A percentile compares a stretch with the other conserved stretches of the same genome.
phyloP scores from a whole-genome alignment of 1,140 invertebrate species.

The Cyrtorhinus lividipennis region DNA sequence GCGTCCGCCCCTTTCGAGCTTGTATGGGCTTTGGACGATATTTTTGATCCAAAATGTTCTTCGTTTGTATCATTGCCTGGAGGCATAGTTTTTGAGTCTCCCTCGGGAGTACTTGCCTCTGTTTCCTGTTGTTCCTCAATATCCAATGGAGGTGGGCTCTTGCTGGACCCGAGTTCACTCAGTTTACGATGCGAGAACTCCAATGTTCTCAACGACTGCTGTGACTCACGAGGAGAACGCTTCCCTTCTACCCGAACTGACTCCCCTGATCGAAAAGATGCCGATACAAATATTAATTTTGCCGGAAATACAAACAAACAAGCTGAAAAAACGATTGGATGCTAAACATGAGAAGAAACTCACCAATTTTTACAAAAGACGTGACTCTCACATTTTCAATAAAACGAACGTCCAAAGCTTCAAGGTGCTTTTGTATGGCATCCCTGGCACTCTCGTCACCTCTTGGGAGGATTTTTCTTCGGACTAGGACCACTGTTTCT shows the following conservation, averaged over 20 bases:
- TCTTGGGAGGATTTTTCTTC: neutral
- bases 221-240: neutral
- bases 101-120: too few relatives aligned
- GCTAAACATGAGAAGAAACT: too few relatives aligned
- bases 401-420: neutral
- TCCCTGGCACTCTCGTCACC: neutral
- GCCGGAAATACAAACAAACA: too few relatives aligned
- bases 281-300: too few relatives aligned
- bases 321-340: too few relatives aligned
- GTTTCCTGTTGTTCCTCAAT: too few relatives aligned
- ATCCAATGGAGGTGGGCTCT: neutral
- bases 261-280: too few relatives aligned
- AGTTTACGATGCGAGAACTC: neutral
- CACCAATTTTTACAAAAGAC: neutral
- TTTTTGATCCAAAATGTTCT: too few relatives aligned
- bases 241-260: neutral
- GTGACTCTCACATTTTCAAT: neutral
- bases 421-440: neutral
- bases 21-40: too few relatives aligned
- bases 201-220: neutral
- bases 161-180: neutral
- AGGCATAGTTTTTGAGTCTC: too few relatives aligned
- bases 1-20: too few relatives aligned
- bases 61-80: too few relatives aligned
- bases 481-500: neutral